phyloP scores from a whole-genome alignment of 2,888 invertebrate species.

The Notodonta ziczac region DNA sequence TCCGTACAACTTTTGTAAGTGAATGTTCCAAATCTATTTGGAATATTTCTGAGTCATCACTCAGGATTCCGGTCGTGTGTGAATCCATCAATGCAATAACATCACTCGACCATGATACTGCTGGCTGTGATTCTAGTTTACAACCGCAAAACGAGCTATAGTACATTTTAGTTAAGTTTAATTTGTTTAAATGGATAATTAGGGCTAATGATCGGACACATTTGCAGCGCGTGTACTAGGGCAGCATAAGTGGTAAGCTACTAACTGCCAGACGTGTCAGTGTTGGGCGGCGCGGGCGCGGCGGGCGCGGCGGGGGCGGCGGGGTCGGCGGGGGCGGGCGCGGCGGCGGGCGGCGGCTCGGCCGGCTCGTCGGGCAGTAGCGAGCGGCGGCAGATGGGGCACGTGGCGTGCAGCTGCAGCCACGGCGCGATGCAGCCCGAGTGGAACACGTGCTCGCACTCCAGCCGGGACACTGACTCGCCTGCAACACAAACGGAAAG shows the following conservation, averaged over 20 bases:
- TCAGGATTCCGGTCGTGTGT: no score
- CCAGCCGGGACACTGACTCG: constrained; percentile 91
- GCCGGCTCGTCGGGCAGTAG: constrained; percentile 53
- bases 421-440: constrained; percentile 97
- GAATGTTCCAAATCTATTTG: no score
- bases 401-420: constrained; percentile 98
- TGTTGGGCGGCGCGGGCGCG: constrained; percentile 15
- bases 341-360: constrained; percentile 23
- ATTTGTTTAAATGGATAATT: no score
- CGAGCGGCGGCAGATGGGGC: constrained; percentile 94
- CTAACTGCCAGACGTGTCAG: constrained; percentile 16
- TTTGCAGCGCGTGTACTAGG: background rate
- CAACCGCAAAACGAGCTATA: no score
- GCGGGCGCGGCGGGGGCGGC: constrained; percentile 13
- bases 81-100: no score
- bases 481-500: constrained; percentile 56
- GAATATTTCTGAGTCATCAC: no score
- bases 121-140: no score
- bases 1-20: no score
- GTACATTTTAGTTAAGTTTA: no score
- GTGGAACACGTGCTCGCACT: constrained; percentile 96
- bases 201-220: no score
- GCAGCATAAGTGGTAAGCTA: constrained; percentile 21
- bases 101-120: no score
- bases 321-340: constrained; percentile 16